Evolutionary conservation across 2,888 invertebrate species (phyloP).

Genomic region (Drosophila infuscata): DNA sequence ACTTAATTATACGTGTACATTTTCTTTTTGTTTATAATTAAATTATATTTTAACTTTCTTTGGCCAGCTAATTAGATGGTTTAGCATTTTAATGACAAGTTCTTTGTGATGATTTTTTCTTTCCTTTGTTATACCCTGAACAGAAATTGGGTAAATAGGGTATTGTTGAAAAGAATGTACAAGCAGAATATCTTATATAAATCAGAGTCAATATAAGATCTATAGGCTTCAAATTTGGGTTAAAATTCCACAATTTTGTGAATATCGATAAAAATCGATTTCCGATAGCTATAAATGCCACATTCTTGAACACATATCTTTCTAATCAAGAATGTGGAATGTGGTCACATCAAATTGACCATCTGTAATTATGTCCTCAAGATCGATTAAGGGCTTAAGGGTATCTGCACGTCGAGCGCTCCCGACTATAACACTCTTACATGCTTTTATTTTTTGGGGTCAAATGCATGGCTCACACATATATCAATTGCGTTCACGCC

Average conservation of each 20-base stretch:
- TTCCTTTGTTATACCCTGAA: neutral
- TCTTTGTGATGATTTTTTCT: neutral
- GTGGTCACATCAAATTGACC: neutral
- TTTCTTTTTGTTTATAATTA: constrained; percentile 18
- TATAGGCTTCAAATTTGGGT: too few relatives aligned
- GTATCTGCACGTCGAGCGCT: neutral
- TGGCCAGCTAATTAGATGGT: constrained; percentile 38
- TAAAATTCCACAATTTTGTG: too few relatives aligned
- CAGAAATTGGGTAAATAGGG: neutral
- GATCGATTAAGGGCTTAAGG: neutral
- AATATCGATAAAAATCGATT: neutral
- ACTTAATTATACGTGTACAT: constrained; percentile 44
- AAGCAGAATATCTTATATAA: neutral
- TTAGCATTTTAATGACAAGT: constrained; percentile 36
- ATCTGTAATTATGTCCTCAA: neutral
- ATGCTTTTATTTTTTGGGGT: constrained; percentile 6
- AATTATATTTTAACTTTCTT: constrained; percentile 40
- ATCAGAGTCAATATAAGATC: too few relatives aligned
- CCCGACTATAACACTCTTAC: neutral
- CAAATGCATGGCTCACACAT: constrained; percentile 17
- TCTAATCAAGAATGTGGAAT: neutral
- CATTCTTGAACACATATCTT: neutral
- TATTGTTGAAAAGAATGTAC: neutral
- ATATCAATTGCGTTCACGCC: constrained; percentile 24
- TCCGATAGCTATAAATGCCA: neutral